Conservation (phyloP, 2,113 vertebrate species). For the Ginglymostoma cirratum region DNA sequence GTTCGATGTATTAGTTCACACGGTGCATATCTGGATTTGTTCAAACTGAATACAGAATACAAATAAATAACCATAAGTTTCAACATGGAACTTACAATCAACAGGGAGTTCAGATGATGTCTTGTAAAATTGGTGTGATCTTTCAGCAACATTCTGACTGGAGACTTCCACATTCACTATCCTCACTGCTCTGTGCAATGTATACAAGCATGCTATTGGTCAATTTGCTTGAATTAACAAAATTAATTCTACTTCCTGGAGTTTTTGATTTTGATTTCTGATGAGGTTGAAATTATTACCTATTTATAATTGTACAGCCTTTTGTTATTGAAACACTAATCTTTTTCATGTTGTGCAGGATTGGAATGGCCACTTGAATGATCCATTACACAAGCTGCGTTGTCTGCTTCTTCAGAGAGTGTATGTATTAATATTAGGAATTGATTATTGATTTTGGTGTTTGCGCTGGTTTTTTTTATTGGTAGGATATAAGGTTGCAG, state of each 20-base stretch:
- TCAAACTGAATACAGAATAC: not conserved
- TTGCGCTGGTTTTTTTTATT: not conserved
- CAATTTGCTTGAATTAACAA: not conserved
- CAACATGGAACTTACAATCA: not conserved
- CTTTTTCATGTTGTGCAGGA: slow-evolving; percentile 6
- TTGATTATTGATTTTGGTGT: not conserved
- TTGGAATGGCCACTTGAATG: slow-evolving; percentile 16
- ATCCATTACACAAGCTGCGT: slow-evolving; percentile 18
- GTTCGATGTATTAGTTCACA: not conserved
- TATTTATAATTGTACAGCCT: not conserved
- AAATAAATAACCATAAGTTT: slow-evolving; percentile 17
- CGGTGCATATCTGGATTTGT: not conserved
- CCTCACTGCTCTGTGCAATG: not conserved
- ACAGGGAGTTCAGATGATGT: not conserved
- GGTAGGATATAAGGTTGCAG: not conserved
- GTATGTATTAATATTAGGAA: slow-evolving; percentile 4
- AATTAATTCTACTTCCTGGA: not conserved
- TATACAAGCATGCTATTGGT: not conserved
- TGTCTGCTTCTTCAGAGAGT: slow-evolving; percentile 33
- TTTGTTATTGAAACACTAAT: not conserved
- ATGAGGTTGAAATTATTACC: not conserved
- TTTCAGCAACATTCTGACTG: not conserved
- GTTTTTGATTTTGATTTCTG: not conserved
- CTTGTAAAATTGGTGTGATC: not conserved
- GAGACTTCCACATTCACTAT: not conserved